phyloP scores from a whole-genome alignment of 2,888 invertebrate species.

The Hypselothyrea guttata region DNA sequence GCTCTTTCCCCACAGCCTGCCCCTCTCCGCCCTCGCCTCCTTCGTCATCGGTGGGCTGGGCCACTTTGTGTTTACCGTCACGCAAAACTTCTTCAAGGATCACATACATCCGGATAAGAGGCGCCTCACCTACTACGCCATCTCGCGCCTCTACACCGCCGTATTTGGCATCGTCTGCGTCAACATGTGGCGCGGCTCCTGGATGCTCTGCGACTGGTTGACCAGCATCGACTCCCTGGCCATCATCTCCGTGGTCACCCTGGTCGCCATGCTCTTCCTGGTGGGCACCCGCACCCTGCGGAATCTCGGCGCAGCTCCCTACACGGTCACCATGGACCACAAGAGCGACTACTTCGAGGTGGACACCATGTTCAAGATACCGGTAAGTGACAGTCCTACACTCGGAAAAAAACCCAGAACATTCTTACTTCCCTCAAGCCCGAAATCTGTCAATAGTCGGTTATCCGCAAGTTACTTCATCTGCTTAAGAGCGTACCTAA shows the following conservation, averaged over 20 bases:
- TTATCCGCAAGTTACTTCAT: too few species aligned
- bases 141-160: conserved; percentile 89
- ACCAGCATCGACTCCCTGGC: conserved; percentile 84
- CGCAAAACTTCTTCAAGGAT: conserved; percentile 85
- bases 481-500: too few species aligned
- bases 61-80: conserved; percentile 87
- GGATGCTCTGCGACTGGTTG: conserved; percentile 88
- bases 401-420: too few species aligned
- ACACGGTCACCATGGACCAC: conserved; percentile 89
- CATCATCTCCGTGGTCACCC: conserved; percentile 85
- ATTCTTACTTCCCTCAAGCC: too few species aligned
- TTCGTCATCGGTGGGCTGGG: conserved; percentile 88
- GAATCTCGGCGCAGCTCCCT: conserved; percentile 92
- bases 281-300: conserved; percentile 87
- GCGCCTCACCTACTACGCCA: conserved; percentile 86
- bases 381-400: conserved; percentile 87
- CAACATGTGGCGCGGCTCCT: conserved; percentile 93
- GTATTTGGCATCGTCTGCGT: conserved; percentile 91
- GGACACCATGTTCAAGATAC: conserved; percentile 91
- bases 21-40: conserved; percentile 87
- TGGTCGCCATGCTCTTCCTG: conserved; percentile 87
- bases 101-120: conserved; percentile 87
- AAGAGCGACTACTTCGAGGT: conserved; percentile 91
- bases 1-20: conserved; percentile 85
- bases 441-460: too few species aligned